Percentiles rank a stretch among this genome's conserved stretches.
Conservation (phyloP, 2,797 vertebrate genomes). For the Thamnophis elegans region DNA sequence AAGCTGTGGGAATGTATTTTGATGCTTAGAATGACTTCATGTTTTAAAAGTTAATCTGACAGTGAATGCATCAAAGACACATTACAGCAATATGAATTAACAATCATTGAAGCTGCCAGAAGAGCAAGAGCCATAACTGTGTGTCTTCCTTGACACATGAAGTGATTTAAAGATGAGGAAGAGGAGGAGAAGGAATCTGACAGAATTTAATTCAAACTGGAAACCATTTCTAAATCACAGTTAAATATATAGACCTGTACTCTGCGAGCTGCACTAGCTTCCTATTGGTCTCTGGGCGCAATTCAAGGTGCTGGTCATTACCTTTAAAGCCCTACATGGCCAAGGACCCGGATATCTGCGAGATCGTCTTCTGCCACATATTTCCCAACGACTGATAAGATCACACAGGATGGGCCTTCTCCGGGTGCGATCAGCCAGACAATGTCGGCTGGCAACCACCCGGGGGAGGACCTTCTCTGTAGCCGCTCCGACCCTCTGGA, state of each 20-base stretch:
- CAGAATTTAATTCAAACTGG: neutral
- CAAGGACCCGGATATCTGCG: too few relatives aligned
- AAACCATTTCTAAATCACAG: neutral
- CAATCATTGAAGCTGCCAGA: neutral
- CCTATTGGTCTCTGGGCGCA: too few relatives aligned
- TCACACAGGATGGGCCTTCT: too few relatives aligned
- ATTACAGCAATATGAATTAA: neutral
- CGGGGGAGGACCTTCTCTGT: too few relatives aligned
- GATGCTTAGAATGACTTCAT: neutral
- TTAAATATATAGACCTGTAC: neutral
- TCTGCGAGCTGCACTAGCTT: too few relatives aligned
- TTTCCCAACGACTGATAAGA: too few relatives aligned
- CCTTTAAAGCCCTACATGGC: too few relatives aligned
- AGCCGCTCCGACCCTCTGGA: too few relatives aligned
- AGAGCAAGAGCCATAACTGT: neutral
- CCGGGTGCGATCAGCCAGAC: too few relatives aligned
- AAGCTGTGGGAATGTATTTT: neutral
- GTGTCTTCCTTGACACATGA: neutral
- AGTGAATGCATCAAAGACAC: neutral
- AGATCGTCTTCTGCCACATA: too few relatives aligned
- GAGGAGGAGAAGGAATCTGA: neutral
- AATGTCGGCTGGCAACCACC: too few relatives aligned
- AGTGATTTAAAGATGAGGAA: neutral
- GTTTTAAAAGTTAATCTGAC: neutral
- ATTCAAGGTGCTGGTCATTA: too few relatives aligned